A percentile compares a stretch with the other conserved stretches of the same genome.
phyloP scores from a whole-genome alignment of 2,888 invertebrate genomes.

The Limnephilus marmoratus region DNA sequence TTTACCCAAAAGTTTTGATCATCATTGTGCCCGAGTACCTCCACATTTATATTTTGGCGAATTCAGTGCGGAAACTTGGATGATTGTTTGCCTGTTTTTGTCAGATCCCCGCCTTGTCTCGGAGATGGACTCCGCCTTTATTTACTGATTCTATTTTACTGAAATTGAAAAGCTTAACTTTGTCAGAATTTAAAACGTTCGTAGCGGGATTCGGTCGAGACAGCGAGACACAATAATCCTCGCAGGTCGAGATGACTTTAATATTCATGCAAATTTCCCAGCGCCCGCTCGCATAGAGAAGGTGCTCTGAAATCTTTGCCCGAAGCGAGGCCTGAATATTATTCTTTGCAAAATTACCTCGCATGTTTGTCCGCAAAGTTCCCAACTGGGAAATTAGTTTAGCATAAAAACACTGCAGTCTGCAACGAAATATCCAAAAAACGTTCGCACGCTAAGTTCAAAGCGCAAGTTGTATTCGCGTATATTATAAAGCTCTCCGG shows the following conservation, averaged over 20 bases:
- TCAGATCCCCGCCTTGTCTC: not conserved
- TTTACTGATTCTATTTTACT: constrained; percentile 5
- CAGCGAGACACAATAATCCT: constrained; percentile 11
- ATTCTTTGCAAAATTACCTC: constrained; percentile 37
- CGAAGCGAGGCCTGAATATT: constrained; percentile 3
- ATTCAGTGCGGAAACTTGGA: not conserved
- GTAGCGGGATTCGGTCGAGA: constrained; percentile 17
- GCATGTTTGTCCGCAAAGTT: constrained; percentile 43
- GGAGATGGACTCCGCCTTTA: not conserved
- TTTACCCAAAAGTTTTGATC: constrained; percentile 32
- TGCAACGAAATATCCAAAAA: constrained; percentile 18
- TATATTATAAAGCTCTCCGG: constrained; percentile 6
- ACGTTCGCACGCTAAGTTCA: constrained; percentile 7
- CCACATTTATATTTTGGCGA: not conserved
- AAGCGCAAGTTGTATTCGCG: constrained; percentile 21
- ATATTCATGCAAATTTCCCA: constrained; percentile 44
- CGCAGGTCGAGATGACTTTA: constrained; percentile 39
- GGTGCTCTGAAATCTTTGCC: not conserved
- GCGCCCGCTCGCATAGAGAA: not conserved
- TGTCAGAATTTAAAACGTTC: constrained; percentile 21
- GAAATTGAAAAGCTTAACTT: constrained; percentile 30
- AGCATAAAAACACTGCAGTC: constrained; percentile 23
- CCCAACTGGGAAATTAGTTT: constrained; percentile 35
- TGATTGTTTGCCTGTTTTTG: constrained; percentile 15
- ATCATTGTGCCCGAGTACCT: constrained; percentile 6